Conservation (phyloP, 2,888 invertebrate species). For the Pemphredon lugubris region DNA sequence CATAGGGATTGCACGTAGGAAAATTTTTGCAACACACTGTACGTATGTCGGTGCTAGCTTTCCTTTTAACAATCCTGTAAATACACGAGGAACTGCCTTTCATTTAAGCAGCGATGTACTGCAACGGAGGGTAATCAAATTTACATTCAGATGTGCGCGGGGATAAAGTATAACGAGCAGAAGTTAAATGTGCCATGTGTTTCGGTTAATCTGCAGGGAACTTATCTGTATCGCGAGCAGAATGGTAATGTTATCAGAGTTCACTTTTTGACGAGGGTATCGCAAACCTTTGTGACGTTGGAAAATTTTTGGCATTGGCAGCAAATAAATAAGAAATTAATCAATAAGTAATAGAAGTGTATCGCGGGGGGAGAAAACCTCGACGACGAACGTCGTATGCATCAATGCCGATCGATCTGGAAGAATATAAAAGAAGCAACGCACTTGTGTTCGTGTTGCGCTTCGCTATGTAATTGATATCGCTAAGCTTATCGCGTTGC, state of each 20-base stretch:
- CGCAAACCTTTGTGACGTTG: neutral
- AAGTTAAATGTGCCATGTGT: neutral
- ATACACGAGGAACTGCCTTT: neutral
- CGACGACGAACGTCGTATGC: too few species aligned
- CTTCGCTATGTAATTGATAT: constrained; percentile 4
- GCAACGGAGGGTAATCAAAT: neutral
- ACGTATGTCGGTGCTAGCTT: too few species aligned
- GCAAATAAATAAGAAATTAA: neutral
- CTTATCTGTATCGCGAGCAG: neutral
- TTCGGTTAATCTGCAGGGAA: neutral
- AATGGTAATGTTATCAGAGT: constrained; percentile 1
- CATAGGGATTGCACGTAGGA: too few species aligned
- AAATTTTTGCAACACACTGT: too few species aligned
- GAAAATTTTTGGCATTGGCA: neutral
- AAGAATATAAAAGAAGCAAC: too few species aligned
- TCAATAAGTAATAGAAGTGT: too few species aligned
- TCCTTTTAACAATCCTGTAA: too few species aligned
- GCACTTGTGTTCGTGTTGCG: neutral
- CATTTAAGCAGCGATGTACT: neutral
- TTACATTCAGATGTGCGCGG: neutral
- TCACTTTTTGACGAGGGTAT: constrained; percentile 3
- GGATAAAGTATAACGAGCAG: neutral
- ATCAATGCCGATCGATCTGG: too few species aligned
- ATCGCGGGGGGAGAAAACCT: too few species aligned
- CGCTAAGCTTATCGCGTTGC: neutral